A percentile compares a stretch with the other conserved stretches of the same genome.
phyloP scores from a whole-genome alignment of 2,797 vertebrate species.

The Poecilia wingei region DNA sequence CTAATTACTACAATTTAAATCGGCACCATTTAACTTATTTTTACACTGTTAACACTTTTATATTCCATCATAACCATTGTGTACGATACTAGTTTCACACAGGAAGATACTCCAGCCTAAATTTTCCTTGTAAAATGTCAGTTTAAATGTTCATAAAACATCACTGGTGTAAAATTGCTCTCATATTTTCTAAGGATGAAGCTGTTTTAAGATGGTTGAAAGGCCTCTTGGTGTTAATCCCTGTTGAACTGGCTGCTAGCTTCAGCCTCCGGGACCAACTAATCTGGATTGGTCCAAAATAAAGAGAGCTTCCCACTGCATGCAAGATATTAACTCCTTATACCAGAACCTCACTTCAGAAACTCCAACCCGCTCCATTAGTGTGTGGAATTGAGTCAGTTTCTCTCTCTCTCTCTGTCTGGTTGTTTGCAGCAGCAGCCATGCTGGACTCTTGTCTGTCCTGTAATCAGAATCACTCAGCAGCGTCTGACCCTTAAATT shows the following conservation, averaged over 20 bases:
- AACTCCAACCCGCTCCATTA: not conserved
- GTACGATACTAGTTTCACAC: not conserved
- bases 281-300: not conserved
- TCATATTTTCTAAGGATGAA: not conserved
- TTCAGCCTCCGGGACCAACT: not conserved
- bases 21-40: not conserved
- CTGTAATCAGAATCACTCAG: slow-evolving; percentile 55
- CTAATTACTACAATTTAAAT: not conserved
- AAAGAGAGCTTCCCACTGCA: not conserved
- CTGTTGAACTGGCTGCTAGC: not conserved
- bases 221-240: not conserved
- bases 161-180: not conserved
- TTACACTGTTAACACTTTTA: not conserved
- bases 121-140: not conserved
- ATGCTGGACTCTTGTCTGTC: slow-evolving; percentile 34
- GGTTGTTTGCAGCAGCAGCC: slow-evolving; percentile 29
- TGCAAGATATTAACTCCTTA: not conserved
- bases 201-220: not conserved
- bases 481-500: slow-evolving; percentile 50
- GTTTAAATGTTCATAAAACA: not conserved
- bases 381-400: not conserved
- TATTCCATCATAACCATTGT: not conserved
- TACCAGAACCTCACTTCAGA: not conserved
- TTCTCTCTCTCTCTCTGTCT: not conserved
- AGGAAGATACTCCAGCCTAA: not conserved